Base-by-base conservation (phyloP, 1,140 invertebrate genomes). In the Halesus radiatus region DNA sequence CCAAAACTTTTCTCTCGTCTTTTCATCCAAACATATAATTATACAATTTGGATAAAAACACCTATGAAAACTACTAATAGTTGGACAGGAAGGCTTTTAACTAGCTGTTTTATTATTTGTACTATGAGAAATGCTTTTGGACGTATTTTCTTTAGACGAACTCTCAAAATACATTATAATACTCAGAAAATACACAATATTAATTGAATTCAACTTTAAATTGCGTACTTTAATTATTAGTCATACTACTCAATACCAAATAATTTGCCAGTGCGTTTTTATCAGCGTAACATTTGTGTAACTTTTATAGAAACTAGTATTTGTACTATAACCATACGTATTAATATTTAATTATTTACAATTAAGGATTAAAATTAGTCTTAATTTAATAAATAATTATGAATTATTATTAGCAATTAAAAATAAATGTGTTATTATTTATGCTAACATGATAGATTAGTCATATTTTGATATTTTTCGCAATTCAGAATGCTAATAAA, bases 311-410 rank as follows among this genome's bases (percentile, higher is more conserved):
- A 20, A n/a, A 58, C 58, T 75, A 75, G 72, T 56, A 75, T 75
- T 75, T 75, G 72, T 75, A 75, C 54, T 58, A 75, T 75, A 75
- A 75, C 68, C 68, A 72, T 72, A 72, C 37, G 29, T 70, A 70
- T 72, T 53, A 60, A 68, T 54, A 32, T 66, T 18, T 26, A 72
- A 53, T 54, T 72, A 72, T 52, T 45, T 32, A 64, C 26, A 64
- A 70, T 8, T 50, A 20, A 70, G 66, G 16, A 70, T 72, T 45
- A 13, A 32, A 26, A 64, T 66, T 53, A 72, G 37, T 68, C 20
- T 68, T 68, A 68, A 68, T 26, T 23, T 18, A 56, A 56, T 18
- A 18, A 7, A 56, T 26, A 26, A 29, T 56, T 18, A 56, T 56
- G 54, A 7, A 20, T 56, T 56, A 56, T 22, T 56, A n/a, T 56